Conservation (phyloP, 2,888 invertebrate genomes). For the Pogonocherus hispidulus region DNA sequence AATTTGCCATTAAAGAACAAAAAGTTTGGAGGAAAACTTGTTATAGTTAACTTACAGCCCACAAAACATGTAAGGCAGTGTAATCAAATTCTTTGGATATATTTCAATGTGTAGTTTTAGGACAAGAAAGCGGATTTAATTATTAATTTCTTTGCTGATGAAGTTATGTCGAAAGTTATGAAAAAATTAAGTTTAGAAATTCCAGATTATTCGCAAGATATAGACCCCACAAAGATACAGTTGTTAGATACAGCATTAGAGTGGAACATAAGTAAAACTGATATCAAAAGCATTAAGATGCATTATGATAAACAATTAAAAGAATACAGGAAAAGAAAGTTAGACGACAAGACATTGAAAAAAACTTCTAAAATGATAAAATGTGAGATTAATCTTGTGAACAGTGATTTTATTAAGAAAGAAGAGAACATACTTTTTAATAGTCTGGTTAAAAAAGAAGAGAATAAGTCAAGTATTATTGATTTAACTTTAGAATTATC, state of each 20-base stretch:
- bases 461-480: conserved; percentile 35
- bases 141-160: conserved; percentile 92
- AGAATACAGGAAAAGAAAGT: conserved; percentile 58
- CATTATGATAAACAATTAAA: conserved; percentile 72
- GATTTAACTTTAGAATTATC: conserved; percentile 31
- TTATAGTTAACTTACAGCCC: conserved; percentile 96
- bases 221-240: conserved; percentile 78
- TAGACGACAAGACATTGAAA: conserved; percentile 46
- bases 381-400: too few species aligned
- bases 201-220: conserved; percentile 76
- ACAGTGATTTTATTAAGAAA: conserved; percentile 33
- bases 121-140: conserved; percentile 92
- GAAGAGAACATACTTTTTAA: too few species aligned
- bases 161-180: conserved; percentile 82
- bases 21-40: conserved; percentile 88
- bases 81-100: not conserved
- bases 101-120: conserved; percentile 66
- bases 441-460: conserved; percentile 31
- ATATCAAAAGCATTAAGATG: conserved; percentile 75
- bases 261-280: conserved; percentile 80
- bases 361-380: conserved; percentile 34
- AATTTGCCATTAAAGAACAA: conserved; percentile 89
- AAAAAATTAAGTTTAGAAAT: conserved; percentile 81
- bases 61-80: conserved; percentile 88
- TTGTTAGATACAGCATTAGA: conserved; percentile 70